Base-by-base conservation (phyloP, 2,888 invertebrate species). In the Erynnis tages region DNA sequence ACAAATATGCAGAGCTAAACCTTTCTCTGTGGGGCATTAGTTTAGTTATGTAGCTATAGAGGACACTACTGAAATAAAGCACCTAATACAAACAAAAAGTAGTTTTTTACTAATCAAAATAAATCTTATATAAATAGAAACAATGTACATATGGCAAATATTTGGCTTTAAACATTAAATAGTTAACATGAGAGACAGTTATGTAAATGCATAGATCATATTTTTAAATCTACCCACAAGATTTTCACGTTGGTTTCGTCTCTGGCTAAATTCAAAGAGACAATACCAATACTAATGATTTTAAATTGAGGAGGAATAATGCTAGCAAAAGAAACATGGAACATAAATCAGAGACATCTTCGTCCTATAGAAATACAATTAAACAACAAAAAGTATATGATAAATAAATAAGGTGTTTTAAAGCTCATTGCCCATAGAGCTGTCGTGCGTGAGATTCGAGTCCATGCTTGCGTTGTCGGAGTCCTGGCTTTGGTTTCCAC, bases 401-500 rank as follows among this genome's bases (percentile, higher is more conserved):
- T 37, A 45, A 16, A 35, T 47, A 17, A 3, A 41, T 11, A 30
- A 40, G 35, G 27, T 32, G n/a, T 27, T 48, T 76, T 79, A 88
- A 62, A 87, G 79, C 69, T 91, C 91, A 58, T 90, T 90, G 59
- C 90, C 91, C 78, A 90, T 91, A 11, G 93, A 92, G 74, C 92
- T 92, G 69, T 93, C 93, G 68, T 93, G 93, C 4, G 94, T 93
- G 71, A 94, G 89, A 85, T 93, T 94, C 58, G 95, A 95, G 76
- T 95, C 95, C 73, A 95, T 90, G 71, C 96, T 96, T 60, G 95
- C 95, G 68, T 96, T 95, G 80, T 97, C 97, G 0, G 95, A 96
- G 85, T 97, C 97, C 71, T 96, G 96, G 76, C 96, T 96, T 87
- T 96, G 96, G 66, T 95, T 94, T 70, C 95, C 96, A 65, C 95